These are phyloP conservation scores for Turdus rufiventris DNA, from an alignment of 2,113 vertebrate genomes.

Conservation along the genomic window DNA sequence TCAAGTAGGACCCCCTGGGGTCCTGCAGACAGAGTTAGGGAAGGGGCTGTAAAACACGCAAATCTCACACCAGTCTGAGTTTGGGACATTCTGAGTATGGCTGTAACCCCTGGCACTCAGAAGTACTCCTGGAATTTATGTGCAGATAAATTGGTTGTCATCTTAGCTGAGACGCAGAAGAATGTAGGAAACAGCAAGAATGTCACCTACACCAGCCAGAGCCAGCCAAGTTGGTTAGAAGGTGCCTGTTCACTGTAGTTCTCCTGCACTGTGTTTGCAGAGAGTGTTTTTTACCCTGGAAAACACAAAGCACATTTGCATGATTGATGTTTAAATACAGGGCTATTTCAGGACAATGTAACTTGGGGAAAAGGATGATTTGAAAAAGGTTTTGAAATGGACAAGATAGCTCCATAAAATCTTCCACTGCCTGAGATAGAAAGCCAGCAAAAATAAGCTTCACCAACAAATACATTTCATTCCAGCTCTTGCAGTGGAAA, in stretches of 20 bases:
- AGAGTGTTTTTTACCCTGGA: background rate
- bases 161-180: background rate
- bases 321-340: background rate
- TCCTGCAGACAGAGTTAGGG: background rate
- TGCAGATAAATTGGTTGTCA: background rate
- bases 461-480: conserved; percentile 22
- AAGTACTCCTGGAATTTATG: background rate
- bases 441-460: conserved; percentile 42
- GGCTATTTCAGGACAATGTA: conserved; percentile 21
- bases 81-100: background rate
- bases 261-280: background rate
- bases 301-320: background rate
- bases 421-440: background rate
- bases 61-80: background rate
- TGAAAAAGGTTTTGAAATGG: background rate
- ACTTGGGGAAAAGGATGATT: background rate
- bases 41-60: background rate
- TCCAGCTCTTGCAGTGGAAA: background rate
- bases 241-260: background rate
- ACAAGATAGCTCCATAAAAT: conserved; percentile 26
- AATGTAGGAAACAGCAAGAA: background rate
- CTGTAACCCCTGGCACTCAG: background rate
- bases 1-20: background rate
- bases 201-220: background rate
- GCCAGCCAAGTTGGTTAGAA: background rate